A percentile compares a stretch with the other conserved stretches of the same genome.
These are phyloP conservation scores for Pipistrellus pygmaeus DNA, from an alignment of 2,797 vertebrate species.

Conservation along the genomic window DNA sequence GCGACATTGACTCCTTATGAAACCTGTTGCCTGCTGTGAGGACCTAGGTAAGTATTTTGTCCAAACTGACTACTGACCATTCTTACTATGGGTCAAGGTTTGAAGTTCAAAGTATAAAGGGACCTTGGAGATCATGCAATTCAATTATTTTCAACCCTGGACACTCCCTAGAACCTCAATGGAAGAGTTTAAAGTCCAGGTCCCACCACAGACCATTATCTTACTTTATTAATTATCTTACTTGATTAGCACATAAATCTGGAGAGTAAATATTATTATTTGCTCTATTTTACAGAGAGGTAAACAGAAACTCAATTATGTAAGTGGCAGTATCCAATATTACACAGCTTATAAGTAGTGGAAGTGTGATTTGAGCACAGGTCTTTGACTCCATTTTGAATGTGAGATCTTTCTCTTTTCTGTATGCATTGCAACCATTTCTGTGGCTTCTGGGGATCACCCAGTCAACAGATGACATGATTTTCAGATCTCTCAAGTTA, in stretches of 20 bases:
- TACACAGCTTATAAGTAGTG: conserved; percentile 29
- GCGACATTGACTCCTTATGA: background rate
- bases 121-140: background rate
- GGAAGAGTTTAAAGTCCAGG: background rate
- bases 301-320: conserved; percentile 12
- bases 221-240: conserved; percentile 39
- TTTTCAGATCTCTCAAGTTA: conserved; percentile 11
- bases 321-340: background rate
- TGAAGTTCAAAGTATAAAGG: conserved; percentile 32
- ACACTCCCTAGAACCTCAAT: background rate
- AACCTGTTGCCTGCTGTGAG: background rate
- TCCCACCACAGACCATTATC: background rate
- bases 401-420: conserved; percentile 2
- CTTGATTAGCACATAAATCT: conserved; percentile 12
- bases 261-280: conserved; percentile 27
- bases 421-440: background rate
- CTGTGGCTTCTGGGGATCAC: background rate
- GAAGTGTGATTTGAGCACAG: conserved; percentile 29
- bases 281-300: conserved; percentile 16
- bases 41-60: conserved; percentile 3
- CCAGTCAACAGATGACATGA: background rate
- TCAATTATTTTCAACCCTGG: conserved; percentile 31
- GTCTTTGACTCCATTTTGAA: conserved; percentile 57
- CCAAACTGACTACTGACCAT: conserved; percentile 36
- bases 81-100: conserved; percentile 17